Conservation (phyloP, 1,140 invertebrate genomes). For the Drosophila parabipectinata region DNA sequence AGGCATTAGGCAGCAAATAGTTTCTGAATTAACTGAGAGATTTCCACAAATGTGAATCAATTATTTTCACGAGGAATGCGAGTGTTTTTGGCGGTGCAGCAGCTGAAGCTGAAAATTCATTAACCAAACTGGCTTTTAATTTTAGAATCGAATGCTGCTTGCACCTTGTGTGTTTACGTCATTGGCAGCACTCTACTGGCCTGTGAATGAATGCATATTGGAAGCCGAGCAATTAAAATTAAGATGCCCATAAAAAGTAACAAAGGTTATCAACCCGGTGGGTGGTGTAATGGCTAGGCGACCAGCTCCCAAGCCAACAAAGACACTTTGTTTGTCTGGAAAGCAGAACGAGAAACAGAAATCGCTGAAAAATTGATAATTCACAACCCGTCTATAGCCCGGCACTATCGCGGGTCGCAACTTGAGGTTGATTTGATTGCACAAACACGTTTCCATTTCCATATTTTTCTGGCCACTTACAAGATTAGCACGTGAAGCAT, state of each 20-base stretch:
- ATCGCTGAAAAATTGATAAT: slow-evolving; percentile 29
- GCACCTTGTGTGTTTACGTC: not conserved
- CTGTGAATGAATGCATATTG: not conserved
- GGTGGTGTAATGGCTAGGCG: not conserved
- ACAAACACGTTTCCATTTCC: slow-evolving; percentile 67
- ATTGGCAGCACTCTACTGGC: not conserved
- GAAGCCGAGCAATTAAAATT: not conserved
- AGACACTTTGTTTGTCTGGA: not conserved
- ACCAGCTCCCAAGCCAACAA: slow-evolving; percentile 2
- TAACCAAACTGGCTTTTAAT: not conserved
- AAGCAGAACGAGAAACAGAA: slow-evolving; percentile 15
- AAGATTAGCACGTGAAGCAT: slow-evolving; percentile 64
- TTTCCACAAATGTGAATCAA: slow-evolving; percentile 20
- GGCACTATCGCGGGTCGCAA: slow-evolving; percentile 20
- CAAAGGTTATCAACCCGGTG: slow-evolving; percentile 1
- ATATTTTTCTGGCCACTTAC: slow-evolving; percentile 41
- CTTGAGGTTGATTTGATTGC: slow-evolving; percentile 59
- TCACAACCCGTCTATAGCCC: slow-evolving; percentile 3
- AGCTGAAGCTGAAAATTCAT: not conserved
- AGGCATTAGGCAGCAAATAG: slow-evolving; percentile 7
- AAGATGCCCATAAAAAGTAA: not conserved
- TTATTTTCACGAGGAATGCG: not conserved
- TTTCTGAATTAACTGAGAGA: slow-evolving; percentile 19
- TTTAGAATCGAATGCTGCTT: no score
- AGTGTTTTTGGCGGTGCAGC: not conserved